Conservation (phyloP, 2,888 invertebrate genomes). For the Diarsia mendica region DNA sequence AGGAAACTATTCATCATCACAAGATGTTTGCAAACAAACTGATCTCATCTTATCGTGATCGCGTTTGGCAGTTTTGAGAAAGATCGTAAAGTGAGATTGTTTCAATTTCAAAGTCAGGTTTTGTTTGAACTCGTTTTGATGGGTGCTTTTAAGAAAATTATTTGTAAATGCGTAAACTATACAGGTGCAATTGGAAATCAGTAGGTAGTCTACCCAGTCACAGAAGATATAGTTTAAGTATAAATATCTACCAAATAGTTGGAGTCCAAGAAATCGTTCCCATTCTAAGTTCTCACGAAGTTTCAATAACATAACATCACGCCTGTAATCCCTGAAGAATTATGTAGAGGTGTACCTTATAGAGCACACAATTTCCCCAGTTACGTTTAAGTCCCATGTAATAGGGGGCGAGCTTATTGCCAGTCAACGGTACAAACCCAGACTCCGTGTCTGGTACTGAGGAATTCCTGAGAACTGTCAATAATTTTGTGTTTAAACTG, state of each 20-base stretch:
- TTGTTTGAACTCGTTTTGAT: background rate
- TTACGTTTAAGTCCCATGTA: too few species aligned
- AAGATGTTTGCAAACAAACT: constrained; percentile 39
- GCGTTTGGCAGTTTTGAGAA: constrained; percentile 29
- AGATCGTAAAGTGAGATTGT: constrained; percentile 19
- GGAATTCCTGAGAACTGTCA: too few species aligned
- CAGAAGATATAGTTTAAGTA: background rate
- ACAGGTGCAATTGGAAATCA: too few species aligned
- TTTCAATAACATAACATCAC: background rate
- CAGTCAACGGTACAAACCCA: too few species aligned
- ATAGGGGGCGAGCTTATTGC: too few species aligned
- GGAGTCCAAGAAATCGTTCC: background rate
- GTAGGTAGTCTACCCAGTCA: background rate
- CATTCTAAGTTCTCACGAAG: background rate
- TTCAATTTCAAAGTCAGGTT: constrained; percentile 3
- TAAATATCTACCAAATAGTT: background rate
- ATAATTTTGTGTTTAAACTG: background rate
- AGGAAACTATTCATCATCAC: constrained; percentile 20
- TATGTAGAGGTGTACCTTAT: too few species aligned
- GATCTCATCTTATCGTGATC: constrained; percentile 21
- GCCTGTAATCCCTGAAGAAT: too few species aligned
- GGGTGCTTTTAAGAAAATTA: background rate
- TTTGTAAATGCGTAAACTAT: background rate
- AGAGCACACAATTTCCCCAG: too few species aligned
- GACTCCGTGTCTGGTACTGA: too few species aligned